Conservation (phyloP, 2,888 invertebrate genomes). For the Resseliella maxima region DNA sequence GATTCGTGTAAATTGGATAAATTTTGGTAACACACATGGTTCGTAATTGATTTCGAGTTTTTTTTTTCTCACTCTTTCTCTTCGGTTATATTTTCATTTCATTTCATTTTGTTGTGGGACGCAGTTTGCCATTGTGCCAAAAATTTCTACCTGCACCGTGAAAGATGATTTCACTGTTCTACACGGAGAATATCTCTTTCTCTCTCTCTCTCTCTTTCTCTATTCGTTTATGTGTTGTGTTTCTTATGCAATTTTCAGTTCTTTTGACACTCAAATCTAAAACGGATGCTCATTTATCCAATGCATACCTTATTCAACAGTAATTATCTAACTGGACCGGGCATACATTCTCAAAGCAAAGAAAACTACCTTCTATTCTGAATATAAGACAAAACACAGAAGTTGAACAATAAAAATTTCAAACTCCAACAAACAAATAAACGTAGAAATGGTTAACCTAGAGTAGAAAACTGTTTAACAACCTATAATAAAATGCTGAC, state of each 20-base stretch:
- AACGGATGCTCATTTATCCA: constrained; percentile 33
- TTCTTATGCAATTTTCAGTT: constrained; percentile 19
- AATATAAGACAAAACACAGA: neutral
- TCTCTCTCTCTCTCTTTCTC: neutral
- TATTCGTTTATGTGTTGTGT: neutral
- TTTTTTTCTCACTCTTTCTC: neutral
- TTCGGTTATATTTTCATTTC: neutral
- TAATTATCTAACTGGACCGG: constrained; percentile 23
- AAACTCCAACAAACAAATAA: constrained; percentile 17
- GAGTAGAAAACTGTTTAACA: constrained; percentile 24
- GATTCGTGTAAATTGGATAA: constrained; percentile 53
- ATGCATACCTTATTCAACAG: constrained; percentile 25
- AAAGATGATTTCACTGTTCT: constrained; percentile 33
- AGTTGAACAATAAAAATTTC: constrained; percentile 12
- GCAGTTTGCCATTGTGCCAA: constrained; percentile 16
- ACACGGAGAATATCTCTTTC: neutral
- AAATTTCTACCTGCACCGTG: constrained; percentile 32
- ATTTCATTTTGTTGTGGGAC: neutral
- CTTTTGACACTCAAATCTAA: neutral
- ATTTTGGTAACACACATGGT: constrained; percentile 53
- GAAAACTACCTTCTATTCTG: constrained; percentile 17
- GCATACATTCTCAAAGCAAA: neutral
- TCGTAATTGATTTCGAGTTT: constrained; percentile 44
- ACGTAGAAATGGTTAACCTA: constrained; percentile 24
- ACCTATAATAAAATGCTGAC: constrained; percentile 27